phyloP scores from a whole-genome alignment of 2,797 vertebrate species.

The Arctocebus calabarensis region DNA sequence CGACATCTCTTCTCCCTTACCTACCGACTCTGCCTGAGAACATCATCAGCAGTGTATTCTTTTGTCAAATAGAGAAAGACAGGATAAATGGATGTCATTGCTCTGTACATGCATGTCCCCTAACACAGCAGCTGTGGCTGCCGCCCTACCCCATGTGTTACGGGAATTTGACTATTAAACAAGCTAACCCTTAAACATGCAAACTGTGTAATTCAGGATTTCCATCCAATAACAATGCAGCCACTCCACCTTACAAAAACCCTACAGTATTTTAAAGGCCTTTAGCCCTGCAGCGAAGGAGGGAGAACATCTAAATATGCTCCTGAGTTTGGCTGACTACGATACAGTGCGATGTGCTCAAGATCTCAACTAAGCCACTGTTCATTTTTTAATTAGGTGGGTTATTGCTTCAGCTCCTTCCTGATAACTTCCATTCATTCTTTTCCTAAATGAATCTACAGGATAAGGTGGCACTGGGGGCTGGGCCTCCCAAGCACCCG shows the following conservation, averaged over 20 bases:
- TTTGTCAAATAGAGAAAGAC: not conserved
- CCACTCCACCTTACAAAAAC: not conserved
- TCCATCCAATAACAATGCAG: not conserved
- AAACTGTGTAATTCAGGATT: not conserved
- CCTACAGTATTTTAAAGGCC: not conserved
- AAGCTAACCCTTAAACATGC: slow-evolving; percentile 4
- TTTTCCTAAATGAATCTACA: not conserved
- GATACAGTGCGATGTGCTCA: not conserved
- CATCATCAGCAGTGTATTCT: not conserved
- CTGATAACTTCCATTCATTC: not conserved
- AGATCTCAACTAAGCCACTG: not conserved
- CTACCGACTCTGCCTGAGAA: not conserved
- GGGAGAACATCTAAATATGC: not conserved
- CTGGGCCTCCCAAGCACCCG: not conserved
- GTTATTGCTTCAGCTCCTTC: not conserved
- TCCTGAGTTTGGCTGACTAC: not conserved
- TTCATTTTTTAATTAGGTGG: not conserved
- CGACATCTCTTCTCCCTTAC: not conserved
- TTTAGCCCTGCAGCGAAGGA: not conserved
- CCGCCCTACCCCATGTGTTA: not conserved
- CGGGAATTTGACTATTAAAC: not conserved
- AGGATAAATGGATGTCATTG: not conserved
- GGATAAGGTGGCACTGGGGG: not conserved
- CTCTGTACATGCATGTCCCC: not conserved
- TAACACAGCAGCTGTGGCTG: not conserved